A percentile compares a stretch with the other conserved stretches of the same genome.
These are phyloP conservation scores for Metacarcinus magister DNA, from an alignment of 2,888 invertebrate species.

Conservation along the genomic window DNA sequence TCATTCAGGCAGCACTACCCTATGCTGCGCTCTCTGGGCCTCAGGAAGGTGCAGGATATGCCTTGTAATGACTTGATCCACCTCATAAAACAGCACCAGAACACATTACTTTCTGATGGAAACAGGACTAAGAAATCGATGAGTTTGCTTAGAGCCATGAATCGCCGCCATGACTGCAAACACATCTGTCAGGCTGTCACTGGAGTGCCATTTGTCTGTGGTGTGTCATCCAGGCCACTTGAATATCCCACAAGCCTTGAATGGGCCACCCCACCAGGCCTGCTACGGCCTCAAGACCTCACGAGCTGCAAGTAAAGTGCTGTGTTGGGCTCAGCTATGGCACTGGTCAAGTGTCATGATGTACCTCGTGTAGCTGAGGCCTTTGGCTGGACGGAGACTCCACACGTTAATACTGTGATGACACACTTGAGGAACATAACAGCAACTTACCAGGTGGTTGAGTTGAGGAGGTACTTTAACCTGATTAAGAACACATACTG, in stretches of 20 bases:
- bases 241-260: slow-evolving; percentile 14
- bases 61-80: neutral
- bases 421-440: slow-evolving; percentile 44
- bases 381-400: neutral
- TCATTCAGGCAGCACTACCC: slow-evolving; percentile 18
- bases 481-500: slow-evolving; percentile 57
- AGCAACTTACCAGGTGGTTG: neutral
- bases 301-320: slow-evolving; percentile 4
- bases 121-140: slow-evolving; percentile 55
- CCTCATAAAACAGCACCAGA: slow-evolving; percentile 31
- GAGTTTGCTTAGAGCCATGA: slow-evolving; percentile 31
- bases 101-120: neutral
- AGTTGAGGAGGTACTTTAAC: neutral
- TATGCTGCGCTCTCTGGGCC: slow-evolving; percentile 42
- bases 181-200: slow-evolving; percentile 52
- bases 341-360: neutral
- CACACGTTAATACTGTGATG: neutral
- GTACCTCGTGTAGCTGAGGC: neutral
- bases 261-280: slow-evolving; percentile 54
- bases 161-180: slow-evolving; percentile 50
- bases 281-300: neutral
- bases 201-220: slow-evolving; percentile 59
- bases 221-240: slow-evolving; percentile 55
- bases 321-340: neutral
- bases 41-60: slow-evolving; percentile 53